A percentile compares a stretch with the other conserved stretches of the same genome.
phyloP scores from a whole-genome alignment of 2,797 vertebrate species.

The Octomys mimax region DNA sequence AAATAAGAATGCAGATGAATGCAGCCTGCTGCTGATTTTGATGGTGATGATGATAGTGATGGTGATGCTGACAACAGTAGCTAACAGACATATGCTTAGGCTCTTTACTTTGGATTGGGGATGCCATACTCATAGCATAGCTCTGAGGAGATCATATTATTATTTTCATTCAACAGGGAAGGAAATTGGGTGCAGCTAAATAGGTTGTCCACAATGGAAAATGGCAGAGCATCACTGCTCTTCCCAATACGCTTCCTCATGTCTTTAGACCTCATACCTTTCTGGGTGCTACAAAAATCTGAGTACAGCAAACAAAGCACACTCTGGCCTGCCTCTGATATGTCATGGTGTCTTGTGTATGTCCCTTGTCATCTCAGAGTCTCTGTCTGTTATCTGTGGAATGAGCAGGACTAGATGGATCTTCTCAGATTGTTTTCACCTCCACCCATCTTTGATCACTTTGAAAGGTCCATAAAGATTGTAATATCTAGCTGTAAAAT shows the following conservation, averaged over 20 bases:
- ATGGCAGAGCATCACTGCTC: not conserved
- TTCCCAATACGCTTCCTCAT: not conserved
- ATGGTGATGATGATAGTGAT: fast-evolving
- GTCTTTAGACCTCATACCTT: not conserved
- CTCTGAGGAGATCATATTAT: no score
- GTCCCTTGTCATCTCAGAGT: not conserved
- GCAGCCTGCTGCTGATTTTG: not conserved
- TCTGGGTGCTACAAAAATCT: not conserved
- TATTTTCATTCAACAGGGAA: not conserved
- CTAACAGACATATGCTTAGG: not conserved
- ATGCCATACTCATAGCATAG: not conserved
- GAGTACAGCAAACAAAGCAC: not conserved
- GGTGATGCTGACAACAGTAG: not conserved
- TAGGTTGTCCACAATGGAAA: not conserved
- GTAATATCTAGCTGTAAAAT: not conserved
- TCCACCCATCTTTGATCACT: not conserved
- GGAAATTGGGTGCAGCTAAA: not conserved
- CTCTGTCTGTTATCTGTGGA: not conserved
- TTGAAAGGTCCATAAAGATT: not conserved
- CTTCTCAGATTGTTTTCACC: not conserved
- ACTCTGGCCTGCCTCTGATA: not conserved
- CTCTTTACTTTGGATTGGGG: no score
- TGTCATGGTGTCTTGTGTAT: not conserved
- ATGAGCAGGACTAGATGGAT: not conserved
- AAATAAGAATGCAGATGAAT: not conserved